phyloP scores from a whole-genome alignment of 2,797 vertebrate genomes.

The Labroides dimidiatus region DNA sequence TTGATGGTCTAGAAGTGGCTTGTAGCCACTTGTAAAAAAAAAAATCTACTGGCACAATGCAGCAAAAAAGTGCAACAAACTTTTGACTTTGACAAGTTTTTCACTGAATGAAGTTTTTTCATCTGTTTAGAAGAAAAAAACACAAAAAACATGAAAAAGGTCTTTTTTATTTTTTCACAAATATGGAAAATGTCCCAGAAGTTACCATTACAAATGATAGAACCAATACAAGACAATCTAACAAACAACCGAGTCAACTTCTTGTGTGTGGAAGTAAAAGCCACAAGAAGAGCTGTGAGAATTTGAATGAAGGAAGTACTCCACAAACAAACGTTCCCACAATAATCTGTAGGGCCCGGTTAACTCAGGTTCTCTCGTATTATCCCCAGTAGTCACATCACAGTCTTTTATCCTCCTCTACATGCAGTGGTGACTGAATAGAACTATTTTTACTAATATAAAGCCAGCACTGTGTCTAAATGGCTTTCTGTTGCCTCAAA shows the following conservation, averaged over 20 bases:
- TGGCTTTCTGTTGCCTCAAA: slow-evolving; percentile 63
- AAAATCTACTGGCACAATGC: no score
- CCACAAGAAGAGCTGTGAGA: slow-evolving; percentile 23
- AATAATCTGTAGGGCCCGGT: slow-evolving; percentile 28
- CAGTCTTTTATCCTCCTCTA: slow-evolving; percentile 21
- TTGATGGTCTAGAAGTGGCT: no score
- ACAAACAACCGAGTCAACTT: slow-evolving; percentile 3
- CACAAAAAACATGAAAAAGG: no score
- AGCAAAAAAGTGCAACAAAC: no score
- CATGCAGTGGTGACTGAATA: slow-evolving; percentile 34
- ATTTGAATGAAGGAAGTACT: slow-evolving; percentile 36
- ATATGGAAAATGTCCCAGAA: background rate
- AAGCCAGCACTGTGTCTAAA: slow-evolving; percentile 59
- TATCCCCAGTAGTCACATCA: slow-evolving; percentile 17
- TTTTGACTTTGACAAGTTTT: background rate
- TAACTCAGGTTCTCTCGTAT: slow-evolving; percentile 11
- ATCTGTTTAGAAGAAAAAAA: no score
- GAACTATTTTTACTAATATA: slow-evolving; percentile 59
- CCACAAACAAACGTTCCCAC: slow-evolving; percentile 9
- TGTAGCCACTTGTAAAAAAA: no score
- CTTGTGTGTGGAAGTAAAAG: slow-evolving; percentile 18
- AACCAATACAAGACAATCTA: background rate
- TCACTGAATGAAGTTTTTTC: background rate
- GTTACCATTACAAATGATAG: background rate
- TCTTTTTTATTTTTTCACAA: no score